Base-by-base conservation (phyloP, 2,113 vertebrate genomes). In the Eulemur rufifrons region DNA sequence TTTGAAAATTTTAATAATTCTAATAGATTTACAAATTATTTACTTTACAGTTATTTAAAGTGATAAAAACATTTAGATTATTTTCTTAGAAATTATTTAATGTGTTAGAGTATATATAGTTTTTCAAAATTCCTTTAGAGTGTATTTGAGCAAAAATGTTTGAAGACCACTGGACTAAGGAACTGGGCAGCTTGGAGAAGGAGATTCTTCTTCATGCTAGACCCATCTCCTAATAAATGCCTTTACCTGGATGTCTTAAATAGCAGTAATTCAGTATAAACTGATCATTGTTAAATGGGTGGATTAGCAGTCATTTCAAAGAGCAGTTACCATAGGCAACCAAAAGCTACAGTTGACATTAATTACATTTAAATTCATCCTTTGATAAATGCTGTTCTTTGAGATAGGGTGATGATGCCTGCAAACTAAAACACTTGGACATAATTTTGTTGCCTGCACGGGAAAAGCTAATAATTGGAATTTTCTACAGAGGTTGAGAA, bases 281-380 rank as follows among this genome's bases (percentile, higher is more conserved):
- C 50, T 42, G 12, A 63, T 94, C 56, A 3, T 52, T 78, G 63
- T 71, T 89, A 93, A 95, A 54, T 91, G 63, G 37, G 87, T 73
- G 23, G 45, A 84, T 93, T 73, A 32, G 27, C 39, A 90, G 66
- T 95, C 47, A 89, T 96, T 89, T 95, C 78, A 64, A 66, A 95
- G 59, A 91, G n/a, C 56, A 66, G 93, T 97, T 96, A 83, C 68
- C 78, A 86, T 74, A 73, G 83, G 92, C 95, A 97, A 95, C 89
- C 61, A 87, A 54, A 92, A 95, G 29, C 76, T 78, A 47, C 34
- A 52, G 42, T 61, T 95, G 85, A 96, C 96, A 95, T 92, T 97
- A 85, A 97, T 97, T 96, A 92, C 47, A 90, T 96, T 81, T 93
- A 96, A 97, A 88, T 97, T 74, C 32, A 89, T 95, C 64, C 63